A percentile compares a stretch with the other conserved stretches of the same genome.
Evolutionary conservation across 2,797 vertebrate species (phyloP).

Genomic region (Acanthurus leucopareius): DNA sequence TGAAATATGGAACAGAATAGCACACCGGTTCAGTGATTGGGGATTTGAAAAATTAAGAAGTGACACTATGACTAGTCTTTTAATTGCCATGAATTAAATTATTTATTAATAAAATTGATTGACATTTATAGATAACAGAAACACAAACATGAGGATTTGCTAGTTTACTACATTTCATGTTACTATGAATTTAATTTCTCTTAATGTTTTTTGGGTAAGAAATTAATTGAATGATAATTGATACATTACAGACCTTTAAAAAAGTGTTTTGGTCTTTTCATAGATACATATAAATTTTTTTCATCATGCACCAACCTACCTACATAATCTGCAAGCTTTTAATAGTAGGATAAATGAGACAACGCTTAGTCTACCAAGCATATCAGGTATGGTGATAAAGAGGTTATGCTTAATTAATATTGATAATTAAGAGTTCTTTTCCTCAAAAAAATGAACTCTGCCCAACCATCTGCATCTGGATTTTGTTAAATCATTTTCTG

Average conservation of each 20-base stretch:
- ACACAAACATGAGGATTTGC: too few relatives aligned
- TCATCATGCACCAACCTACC: background rate
- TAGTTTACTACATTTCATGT: too few relatives aligned
- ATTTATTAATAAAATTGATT: too few relatives aligned
- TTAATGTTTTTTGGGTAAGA: too few relatives aligned
- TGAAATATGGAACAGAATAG: too few relatives aligned
- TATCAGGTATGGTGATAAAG: constrained; percentile 14
- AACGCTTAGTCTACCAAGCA: background rate
- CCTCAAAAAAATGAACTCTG: background rate
- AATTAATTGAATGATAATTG: background rate
- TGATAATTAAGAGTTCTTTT: constrained; percentile 11
- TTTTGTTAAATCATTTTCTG: constrained; percentile 18
- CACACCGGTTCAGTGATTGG: too few relatives aligned
- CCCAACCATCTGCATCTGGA: constrained; percentile 31
- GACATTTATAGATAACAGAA: too few relatives aligned
- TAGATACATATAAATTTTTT: background rate
- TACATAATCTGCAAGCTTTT: background rate
- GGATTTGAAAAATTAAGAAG: too few relatives aligned
- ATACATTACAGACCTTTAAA: background rate
- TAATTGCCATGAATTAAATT: too few relatives aligned
- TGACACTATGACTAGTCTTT: too few relatives aligned
- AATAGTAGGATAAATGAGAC: constrained; percentile 7
- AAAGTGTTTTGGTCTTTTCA: background rate
- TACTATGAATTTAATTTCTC: too few relatives aligned
- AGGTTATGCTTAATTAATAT: background rate